Conservation (phyloP, 1,140 invertebrate genomes). For the Drosophila kurseongensis region DNA sequence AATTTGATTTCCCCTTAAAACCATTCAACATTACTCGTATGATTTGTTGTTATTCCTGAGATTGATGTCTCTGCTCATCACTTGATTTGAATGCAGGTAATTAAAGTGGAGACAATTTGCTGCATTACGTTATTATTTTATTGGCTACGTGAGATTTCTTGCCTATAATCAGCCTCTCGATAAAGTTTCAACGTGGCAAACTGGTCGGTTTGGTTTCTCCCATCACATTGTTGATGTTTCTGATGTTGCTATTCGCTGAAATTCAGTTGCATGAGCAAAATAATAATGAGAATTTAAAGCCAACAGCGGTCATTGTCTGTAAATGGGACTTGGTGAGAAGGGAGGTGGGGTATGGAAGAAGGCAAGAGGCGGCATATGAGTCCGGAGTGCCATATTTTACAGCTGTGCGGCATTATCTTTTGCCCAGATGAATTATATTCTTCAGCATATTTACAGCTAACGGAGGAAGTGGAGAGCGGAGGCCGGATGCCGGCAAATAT, state of each 20-base stretch:
- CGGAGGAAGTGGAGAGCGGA: slow-evolving; percentile 17
- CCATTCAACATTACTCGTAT: not conserved
- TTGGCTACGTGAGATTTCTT: slow-evolving; percentile 13
- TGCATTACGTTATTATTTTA: slow-evolving; percentile 13
- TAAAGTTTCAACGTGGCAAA: slow-evolving; percentile 24
- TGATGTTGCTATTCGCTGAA: slow-evolving; percentile 34
- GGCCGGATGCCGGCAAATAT: slow-evolving; percentile 68
- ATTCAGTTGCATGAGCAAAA: slow-evolving; percentile 58
- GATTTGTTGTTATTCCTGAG: not conserved
- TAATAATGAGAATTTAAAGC: slow-evolving; percentile 66
- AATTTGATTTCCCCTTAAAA: not conserved
- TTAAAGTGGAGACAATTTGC: slow-evolving; percentile 24
- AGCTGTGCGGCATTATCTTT: slow-evolving; percentile 70
- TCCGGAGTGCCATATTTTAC: slow-evolving; percentile 51
- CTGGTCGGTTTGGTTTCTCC: slow-evolving; percentile 70
- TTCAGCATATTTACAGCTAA: slow-evolving; percentile 70
- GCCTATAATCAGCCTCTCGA: not conserved
- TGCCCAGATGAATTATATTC: slow-evolving; percentile 66
- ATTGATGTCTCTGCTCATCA: slow-evolving; percentile 33
- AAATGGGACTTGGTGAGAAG: not conserved
- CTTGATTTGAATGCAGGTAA: slow-evolving; percentile 18
- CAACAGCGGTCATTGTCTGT: slow-evolving; percentile 36
- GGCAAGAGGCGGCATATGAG: not conserved
- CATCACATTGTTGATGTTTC: slow-evolving; percentile 31
- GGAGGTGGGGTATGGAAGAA: too few species aligned